phyloP scores from a whole-genome alignment of 1,140 invertebrate genomes.

The Physella acuta region DNA sequence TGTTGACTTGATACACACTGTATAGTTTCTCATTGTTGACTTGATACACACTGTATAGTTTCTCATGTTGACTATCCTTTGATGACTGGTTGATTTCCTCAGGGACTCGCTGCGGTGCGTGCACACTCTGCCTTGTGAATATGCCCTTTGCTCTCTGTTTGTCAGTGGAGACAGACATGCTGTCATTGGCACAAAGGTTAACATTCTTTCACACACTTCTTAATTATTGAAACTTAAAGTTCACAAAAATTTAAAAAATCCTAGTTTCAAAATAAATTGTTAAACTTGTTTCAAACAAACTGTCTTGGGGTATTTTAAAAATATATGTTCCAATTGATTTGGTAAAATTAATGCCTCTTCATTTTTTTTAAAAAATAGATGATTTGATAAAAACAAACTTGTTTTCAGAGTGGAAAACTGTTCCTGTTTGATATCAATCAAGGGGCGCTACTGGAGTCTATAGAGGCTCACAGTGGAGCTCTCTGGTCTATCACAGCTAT shows the following conservation, averaged over 20 bases:
- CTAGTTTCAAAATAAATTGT: too few species aligned
- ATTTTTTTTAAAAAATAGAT: not conserved
- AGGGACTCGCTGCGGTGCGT: constrained; percentile 78
- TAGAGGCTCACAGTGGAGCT: constrained; percentile 75
- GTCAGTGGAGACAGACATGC: constrained; percentile 89
- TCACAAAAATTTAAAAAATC: too few species aligned
- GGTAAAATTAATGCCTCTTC: not conserved
- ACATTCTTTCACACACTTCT: too few species aligned
- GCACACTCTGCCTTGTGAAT: constrained; percentile 73
- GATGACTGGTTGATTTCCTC: constrained; percentile 21
- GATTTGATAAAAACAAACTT: not conserved
- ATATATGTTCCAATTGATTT: not conserved
- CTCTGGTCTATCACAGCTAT: constrained; percentile 69
- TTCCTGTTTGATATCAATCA: constrained; percentile 84
- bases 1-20: not conserved
- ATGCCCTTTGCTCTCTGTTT: constrained; percentile 77
- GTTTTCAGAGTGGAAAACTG: constrained; percentile 73
- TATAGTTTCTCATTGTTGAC: not conserved
- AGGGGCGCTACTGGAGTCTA: constrained; percentile 68
- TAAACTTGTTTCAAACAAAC: not conserved
- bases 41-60: not conserved
- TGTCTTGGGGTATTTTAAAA: too few species aligned
- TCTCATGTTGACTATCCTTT: not conserved
- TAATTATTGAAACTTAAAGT: too few species aligned
- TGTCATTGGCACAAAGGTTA: constrained; percentile 79